These are phyloP conservation scores for Hermaeophaga mercurialis DNA, from an alignment of 2,888 invertebrate genomes.

Conservation along the genomic window DNA sequence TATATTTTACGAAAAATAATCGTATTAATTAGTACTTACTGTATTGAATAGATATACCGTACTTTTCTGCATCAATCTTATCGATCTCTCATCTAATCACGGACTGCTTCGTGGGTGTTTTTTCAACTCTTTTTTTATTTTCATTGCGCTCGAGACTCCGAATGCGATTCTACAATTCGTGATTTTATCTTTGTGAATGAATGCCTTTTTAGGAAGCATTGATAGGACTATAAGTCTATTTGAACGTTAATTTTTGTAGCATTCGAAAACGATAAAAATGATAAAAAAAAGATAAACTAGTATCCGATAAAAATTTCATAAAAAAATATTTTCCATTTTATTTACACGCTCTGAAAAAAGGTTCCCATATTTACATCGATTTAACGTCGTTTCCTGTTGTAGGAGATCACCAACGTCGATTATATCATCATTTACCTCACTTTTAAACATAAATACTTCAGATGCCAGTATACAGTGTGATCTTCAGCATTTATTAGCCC, in stretches of 20 bases:
- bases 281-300: too few species aligned
- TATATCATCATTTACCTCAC: conserved; percentile 26
- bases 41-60: too few species aligned
- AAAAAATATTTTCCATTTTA: too few species aligned
- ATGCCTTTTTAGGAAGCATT: conserved; percentile 6
- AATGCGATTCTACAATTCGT: conserved; percentile 14
- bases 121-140: conserved; percentile 8
- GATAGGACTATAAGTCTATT: conserved; percentile 13
- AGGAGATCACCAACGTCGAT: conserved; percentile 21
- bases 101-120: conserved; percentile 14
- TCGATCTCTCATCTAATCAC: conserved; percentile 21
- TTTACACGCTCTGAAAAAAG: too few species aligned
- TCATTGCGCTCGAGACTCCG: conserved; percentile 1
- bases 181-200: conserved; percentile 16
- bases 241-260: too few species aligned
- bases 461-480: too few species aligned
- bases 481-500: too few species aligned
- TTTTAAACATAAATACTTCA: not conserved
- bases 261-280: too few species aligned
- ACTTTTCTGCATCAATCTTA: conserved; percentile 16
- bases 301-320: too few species aligned
- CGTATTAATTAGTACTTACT: too few species aligned
- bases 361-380: conserved; percentile 17
- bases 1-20: too few species aligned
- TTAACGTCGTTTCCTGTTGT: conserved; percentile 14